Base-by-base conservation (phyloP, 2,113 vertebrate species). In the Meriones unguiculatus region DNA sequence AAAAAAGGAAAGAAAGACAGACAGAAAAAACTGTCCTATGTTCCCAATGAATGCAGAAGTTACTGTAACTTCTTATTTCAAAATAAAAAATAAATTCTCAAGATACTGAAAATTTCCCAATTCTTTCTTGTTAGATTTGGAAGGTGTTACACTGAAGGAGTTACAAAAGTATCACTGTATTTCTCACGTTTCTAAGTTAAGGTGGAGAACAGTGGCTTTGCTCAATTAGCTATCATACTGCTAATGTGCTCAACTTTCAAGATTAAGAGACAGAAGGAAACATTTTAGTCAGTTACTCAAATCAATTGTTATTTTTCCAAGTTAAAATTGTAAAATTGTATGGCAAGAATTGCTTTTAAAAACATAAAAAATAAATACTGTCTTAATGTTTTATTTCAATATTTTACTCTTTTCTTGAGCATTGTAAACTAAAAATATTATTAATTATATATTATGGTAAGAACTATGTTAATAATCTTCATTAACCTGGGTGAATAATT, bases 381-480 rank as follows among this genome's bases (percentile, higher is more conserved):
- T 15, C 54, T 75, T 87, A 91, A 46, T 72, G 35, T 70, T 35
- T 57, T 3, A 59, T 93, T 69, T 90, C 7, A 88, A 1, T 78
- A 75, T 75, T 93, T 85, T 90, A 3, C 50, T 41, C 73, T 97
- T 76, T 4, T 80, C 28, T 77, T 96, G 14, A 94, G 28, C 77
- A 86, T 6, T 87, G 88, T 41, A 54, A 96, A 77, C 91, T 72
- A 14, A 92, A 70, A 11, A 70, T 46, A 32, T 75, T 32, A 4
- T 72, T 89, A 75, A 38, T 54, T 70, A 84, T 17, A 80, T 22
- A 59, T 64, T 82, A 94, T 52, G 46, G 0, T 87, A 57, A 96
- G n/a, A 89, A 32, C 38, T 4, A 54, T 41, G 77, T 69, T 67
- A 92, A 75, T 4, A 65, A 24, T 30, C 9, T 52, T 62, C 38